Evolutionary conservation across 2,113 vertebrate genomes (phyloP).

Genomic region (Cyanoderma ruficeps): DNA sequence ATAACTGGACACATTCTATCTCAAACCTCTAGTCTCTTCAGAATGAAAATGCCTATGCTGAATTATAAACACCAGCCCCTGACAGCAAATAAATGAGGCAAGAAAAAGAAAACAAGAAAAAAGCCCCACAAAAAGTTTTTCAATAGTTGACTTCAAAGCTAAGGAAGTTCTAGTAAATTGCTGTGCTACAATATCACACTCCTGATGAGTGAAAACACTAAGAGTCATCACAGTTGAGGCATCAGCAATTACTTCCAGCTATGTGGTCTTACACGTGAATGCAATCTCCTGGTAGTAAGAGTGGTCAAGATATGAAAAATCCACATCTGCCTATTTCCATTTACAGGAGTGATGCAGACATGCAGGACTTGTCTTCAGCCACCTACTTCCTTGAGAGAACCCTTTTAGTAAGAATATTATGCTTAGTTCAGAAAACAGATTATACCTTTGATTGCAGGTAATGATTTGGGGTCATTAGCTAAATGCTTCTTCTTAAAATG

Average conservation of each 20-base stretch:
- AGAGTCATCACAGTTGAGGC: fast-evolving
- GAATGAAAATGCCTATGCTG: not conserved
- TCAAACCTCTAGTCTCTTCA: not conserved
- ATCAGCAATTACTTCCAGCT: not conserved
- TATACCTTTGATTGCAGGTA: not conserved
- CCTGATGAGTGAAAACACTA: not conserved
- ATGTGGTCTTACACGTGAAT: not conserved
- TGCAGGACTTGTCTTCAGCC: not conserved
- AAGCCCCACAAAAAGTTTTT: not conserved
- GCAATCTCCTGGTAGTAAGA: not conserved
- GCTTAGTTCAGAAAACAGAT: not conserved
- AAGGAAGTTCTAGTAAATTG: not conserved
- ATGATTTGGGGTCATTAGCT: not conserved
- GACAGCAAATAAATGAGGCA: not conserved
- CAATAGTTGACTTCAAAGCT: not conserved
- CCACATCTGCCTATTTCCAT: not conserved
- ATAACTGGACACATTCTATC: not conserved
- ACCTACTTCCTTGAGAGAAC: not conserved
- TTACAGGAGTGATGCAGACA: not conserved
- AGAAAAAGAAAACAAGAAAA: not conserved
- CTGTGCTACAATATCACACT: not conserved
- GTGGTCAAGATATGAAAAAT: not conserved
- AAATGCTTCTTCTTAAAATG: not conserved
- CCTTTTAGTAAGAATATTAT: not conserved
- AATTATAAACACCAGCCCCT: not conserved